Conservation (phyloP, 1,140 invertebrate genomes). For the Tribolium castaneum region DNA sequence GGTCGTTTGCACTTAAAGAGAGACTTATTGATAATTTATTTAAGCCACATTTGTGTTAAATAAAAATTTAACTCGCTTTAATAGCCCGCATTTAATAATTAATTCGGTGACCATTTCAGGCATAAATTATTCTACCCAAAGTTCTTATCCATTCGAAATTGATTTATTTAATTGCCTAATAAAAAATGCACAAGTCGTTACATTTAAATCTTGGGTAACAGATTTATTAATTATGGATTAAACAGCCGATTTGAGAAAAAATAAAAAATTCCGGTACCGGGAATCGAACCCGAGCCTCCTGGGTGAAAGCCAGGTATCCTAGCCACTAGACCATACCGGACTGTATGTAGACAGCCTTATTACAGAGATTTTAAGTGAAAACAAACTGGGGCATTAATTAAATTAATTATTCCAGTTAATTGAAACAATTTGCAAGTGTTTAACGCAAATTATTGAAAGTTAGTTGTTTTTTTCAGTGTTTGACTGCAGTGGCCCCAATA, state of each 20-base stretch:
- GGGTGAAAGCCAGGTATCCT: conserved; percentile 60
- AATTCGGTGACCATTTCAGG: not conserved
- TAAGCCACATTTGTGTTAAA: not conserved
- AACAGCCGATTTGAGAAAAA: not conserved
- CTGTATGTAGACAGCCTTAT: too few species aligned
- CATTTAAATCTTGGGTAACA: not conserved
- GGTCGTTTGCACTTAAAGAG: not conserved
- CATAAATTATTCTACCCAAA: not conserved
- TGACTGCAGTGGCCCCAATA: not conserved
- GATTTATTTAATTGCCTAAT: not conserved
- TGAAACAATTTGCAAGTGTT: not conserved
- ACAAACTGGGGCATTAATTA: too few species aligned
- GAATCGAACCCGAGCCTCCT: conserved; percentile 61
- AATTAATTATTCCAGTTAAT: not conserved
- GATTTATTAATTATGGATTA: not conserved
- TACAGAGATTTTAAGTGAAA: too few species aligned
- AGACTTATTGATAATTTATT: not conserved
- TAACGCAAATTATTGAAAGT: too few species aligned
- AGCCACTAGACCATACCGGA: conserved; percentile 60
- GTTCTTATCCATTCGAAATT: not conserved
- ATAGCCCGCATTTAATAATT: not conserved
- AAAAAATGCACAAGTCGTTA: not conserved
- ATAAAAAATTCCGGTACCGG: conserved; percentile 56
- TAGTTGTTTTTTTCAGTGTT: not conserved
- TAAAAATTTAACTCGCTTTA: not conserved